These are phyloP conservation scores for Dasypus novemcinctus DNA, from an alignment of 2,113 vertebrate genomes.

Conservation along the genomic window DNA sequence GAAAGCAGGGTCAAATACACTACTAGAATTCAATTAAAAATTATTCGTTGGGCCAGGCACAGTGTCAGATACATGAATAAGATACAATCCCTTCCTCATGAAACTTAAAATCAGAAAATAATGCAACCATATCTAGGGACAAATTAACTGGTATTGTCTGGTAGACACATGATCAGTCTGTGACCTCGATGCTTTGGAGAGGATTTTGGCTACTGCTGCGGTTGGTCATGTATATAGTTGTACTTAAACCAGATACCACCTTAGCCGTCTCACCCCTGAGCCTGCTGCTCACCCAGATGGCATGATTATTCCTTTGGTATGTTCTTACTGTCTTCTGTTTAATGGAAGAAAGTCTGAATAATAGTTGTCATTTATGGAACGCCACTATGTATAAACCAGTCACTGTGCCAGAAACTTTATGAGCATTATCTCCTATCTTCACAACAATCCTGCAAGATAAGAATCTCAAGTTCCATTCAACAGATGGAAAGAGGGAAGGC, in stretches of 20 bases:
- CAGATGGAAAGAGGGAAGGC: slow-evolving; percentile 5
- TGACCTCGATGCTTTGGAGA: neutral
- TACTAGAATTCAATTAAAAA: slow-evolving; percentile 19
- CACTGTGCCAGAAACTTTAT: neutral
- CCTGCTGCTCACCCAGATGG: neutral
- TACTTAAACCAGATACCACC: neutral
- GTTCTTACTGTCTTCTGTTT: slow-evolving; percentile 14
- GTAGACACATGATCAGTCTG: too few relatives aligned
- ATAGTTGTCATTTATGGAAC: slow-evolving; percentile 15
- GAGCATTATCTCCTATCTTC: neutral
- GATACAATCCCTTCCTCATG: neutral
- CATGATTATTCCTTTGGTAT: neutral
- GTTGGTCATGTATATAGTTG: neutral
- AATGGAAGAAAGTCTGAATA: neutral
- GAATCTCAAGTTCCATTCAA: slow-evolving; percentile 12
- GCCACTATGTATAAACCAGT: neutral
- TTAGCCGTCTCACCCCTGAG: neutral
- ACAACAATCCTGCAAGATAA: neutral
- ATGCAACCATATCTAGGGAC: neutral
- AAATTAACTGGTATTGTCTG: neutral
- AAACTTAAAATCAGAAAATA: slow-evolving; percentile 22
- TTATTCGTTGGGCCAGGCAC: neutral
- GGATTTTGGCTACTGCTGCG: neutral
- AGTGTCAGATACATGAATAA: neutral
- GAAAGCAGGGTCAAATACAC: neutral